Base-by-base conservation (phyloP, 2,888 invertebrate genomes). In the Protonemura montana region DNA sequence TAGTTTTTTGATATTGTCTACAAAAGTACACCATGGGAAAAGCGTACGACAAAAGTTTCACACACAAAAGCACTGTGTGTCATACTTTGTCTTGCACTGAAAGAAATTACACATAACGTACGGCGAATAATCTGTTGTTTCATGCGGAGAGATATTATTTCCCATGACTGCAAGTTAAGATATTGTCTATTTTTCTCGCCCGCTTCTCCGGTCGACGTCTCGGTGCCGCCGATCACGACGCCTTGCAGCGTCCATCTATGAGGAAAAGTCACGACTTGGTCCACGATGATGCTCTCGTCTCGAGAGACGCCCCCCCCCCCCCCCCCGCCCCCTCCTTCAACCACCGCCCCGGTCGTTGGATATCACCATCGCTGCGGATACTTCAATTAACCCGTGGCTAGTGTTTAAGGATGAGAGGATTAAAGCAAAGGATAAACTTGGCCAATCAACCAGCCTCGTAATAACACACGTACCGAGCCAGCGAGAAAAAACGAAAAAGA, bases 321-420 rank as follows among this genome's bases (percentile, higher is more conserved):
- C 78, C 78, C 78, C 78, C 78, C 25, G 26, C 78, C 78, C 25
- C 77, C 5, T n/a, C 77, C 25, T 6, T n/a, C 77, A 77, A 77
- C n/a, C n/a, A n/a, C n/a, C n/a, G n/a, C n/a, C n/a, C n/a, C n/a
- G n/a, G n/a, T n/a, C 77, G 5, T 26, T n/a, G n/a, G n/a, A 5
- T 25, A 25, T 77, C 77, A 77, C n/a, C 77, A 13, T 77, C 26
- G 77, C 77, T 77, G 86, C 86, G 82, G 85, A 87, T 86, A 87
- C 85, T 86, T 86, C 87, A 87, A 87, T 87, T 87, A 87, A 87
- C 87, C 85, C n/a, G n/a, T 76, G 13, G 59, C 59, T 21, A 59
- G 59, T 59, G 59, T 59, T 59, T 59, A 59, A 59, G 59, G 59
- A 59, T 10, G n/a, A 59, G 59, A 59, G 59, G 59, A 59, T 59